Evolutionary conservation across 2,888 invertebrate species (phyloP).

Genomic region (Strigamia crassipes): DNA sequence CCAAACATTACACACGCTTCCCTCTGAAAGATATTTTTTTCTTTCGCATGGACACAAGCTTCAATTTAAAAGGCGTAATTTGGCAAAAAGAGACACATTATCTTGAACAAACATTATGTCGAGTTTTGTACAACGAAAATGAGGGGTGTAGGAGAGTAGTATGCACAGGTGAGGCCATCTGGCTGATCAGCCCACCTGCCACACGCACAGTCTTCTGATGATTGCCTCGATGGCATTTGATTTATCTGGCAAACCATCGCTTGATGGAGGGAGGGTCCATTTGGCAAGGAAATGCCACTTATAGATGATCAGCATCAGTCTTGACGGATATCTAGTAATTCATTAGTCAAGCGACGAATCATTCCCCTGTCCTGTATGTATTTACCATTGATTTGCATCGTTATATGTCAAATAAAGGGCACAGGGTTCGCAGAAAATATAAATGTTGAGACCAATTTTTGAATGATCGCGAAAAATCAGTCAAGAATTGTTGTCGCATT

Average conservation of each 20-base stretch:
- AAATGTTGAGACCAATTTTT: not conserved
- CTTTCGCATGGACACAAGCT: not conserved
- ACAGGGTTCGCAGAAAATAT: not conserved
- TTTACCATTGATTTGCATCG: conserved; percentile 19
- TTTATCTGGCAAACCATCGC: conserved; percentile 24
- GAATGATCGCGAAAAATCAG: not conserved
- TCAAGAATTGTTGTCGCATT: not conserved
- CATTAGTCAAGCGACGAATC: conserved; percentile 34
- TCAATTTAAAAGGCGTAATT: conserved; percentile 3
- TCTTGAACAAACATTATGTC: conserved; percentile 35
- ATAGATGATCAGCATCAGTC: conserved; percentile 34
- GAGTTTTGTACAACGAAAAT: not conserved
- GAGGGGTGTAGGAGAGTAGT: conserved; percentile 7
- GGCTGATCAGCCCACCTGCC: conserved; percentile 10
- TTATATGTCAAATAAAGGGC: conserved; percentile 20
- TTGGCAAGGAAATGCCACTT: conserved; percentile 27
- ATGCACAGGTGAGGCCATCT: conserved; percentile 33
- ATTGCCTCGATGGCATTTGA: conserved; percentile 31
- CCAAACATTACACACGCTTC: not conserved
- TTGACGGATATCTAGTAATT: conserved; percentile 29
- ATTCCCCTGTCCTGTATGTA: conserved; percentile 1
- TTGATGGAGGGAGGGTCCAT: conserved; percentile 22
- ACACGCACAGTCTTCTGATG: conserved; percentile 23
- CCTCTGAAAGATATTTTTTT: not conserved
- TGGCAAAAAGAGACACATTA: conserved; percentile 35